A percentile compares a stretch with the other conserved stretches of the same genome.
Conservation (phyloP, 2,888 invertebrate species). For the Tineola bisselliella region DNA sequence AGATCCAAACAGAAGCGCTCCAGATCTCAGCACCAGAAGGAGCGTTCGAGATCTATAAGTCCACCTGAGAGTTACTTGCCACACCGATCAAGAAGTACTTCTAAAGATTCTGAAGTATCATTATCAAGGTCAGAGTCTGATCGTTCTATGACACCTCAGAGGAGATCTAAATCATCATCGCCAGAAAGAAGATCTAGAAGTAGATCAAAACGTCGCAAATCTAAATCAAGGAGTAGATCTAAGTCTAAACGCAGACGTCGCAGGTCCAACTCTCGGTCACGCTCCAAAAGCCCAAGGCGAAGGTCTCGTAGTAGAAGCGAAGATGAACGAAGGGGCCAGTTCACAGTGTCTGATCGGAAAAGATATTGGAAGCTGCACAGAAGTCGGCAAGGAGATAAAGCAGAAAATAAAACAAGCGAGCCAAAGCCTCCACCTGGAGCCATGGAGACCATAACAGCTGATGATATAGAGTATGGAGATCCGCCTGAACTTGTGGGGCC, state of each 20-base stretch:
- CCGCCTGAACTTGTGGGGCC: slow-evolving; percentile 59
- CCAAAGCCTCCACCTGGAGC: slow-evolving; percentile 53
- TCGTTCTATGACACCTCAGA: background rate
- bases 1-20: background rate
- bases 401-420: slow-evolving; percentile 38
- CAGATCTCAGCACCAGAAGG: slow-evolving; percentile 16
- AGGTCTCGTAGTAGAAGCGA: slow-evolving; percentile 31
- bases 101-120: background rate
- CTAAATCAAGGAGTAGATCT: slow-evolving; percentile 28
- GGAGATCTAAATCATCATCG: slow-evolving; percentile 26
- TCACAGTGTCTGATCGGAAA: slow-evolving; percentile 57
- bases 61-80: slow-evolving; percentile 45
- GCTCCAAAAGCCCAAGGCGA: slow-evolving; percentile 22
- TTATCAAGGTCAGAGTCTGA: background rate
- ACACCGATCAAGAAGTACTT: background rate
- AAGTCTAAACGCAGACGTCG: slow-evolving; percentile 33
- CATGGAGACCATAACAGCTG: slow-evolving; percentile 36
- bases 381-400: slow-evolving; percentile 35
- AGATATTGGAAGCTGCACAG: slow-evolving; percentile 55
- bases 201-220: slow-evolving; percentile 25
- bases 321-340: slow-evolving; percentile 51
- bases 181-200: slow-evolving; percentile 34
- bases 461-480: slow-evolving; percentile 52
- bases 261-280: slow-evolving; percentile 29
- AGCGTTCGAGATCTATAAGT: slow-evolving; percentile 44